A percentile compares a stretch with the other conserved stretches of the same genome.
These are phyloP conservation scores for Pseudomyrmex pallidus DNA, from an alignment of 1,140 invertebrate genomes.

Conservation along the genomic window DNA sequence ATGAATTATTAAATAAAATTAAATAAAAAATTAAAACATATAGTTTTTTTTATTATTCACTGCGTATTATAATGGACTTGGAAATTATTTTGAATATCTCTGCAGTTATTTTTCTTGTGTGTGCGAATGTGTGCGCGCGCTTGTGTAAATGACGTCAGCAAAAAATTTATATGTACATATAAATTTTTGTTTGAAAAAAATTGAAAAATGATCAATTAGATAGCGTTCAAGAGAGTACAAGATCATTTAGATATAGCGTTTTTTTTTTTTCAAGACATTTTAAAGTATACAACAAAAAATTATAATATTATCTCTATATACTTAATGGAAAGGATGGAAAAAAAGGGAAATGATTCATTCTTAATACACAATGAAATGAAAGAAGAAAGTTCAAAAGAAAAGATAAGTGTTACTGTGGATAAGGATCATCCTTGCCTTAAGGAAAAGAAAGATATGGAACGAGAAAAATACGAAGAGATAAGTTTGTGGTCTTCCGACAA, in stretches of 20 bases:
- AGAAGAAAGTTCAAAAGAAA: conserved; percentile 35
- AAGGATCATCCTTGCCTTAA: conserved; percentile 72
- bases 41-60: conserved; percentile 4
- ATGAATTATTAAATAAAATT: conserved; percentile 13
- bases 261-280: background rate
- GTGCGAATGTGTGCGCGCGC: too few species aligned
- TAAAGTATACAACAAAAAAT: background rate
- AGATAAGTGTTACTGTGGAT: conserved; percentile 64
- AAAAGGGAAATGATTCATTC: background rate
- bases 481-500: conserved; percentile 32
- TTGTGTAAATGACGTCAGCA: conserved; percentile 8
- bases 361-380: background rate
- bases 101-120: conserved; percentile 2
- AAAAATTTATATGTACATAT: conserved; percentile 12
- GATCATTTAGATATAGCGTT: too few species aligned
- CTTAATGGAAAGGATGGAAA: conserved; percentile 2
- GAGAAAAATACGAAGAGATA: background rate
- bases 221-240: too few species aligned
- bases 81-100: conserved; percentile 33
- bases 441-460: background rate
- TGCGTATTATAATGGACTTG: conserved; percentile 25
- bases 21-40: too few species aligned
- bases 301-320: background rate
- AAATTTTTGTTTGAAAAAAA: conserved; percentile 43
- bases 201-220: background rate